Evolutionary conservation across 1,140 invertebrate species (phyloP).

Genomic region (Zaprionus kolodkinae): DNA sequence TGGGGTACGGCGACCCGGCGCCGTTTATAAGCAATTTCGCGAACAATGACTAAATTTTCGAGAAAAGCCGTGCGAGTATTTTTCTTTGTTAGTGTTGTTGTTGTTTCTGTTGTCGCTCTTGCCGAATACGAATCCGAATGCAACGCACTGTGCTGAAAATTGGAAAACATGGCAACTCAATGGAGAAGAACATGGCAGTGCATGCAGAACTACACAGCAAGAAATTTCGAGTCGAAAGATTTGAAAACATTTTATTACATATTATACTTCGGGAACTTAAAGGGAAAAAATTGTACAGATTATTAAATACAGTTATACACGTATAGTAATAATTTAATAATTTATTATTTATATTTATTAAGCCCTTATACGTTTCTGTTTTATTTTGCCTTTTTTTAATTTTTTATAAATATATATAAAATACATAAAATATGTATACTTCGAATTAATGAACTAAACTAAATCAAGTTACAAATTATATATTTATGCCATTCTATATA

Average conservation of each 20-base stretch:
- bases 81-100: slow-evolving; percentile 42
- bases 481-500: background rate
- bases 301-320: too few species aligned
- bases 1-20: slow-evolving; percentile 8
- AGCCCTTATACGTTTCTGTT: too few species aligned
- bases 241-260: too few species aligned
- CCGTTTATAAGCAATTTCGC: slow-evolving; percentile 78
- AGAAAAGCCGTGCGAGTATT: slow-evolving; percentile 56
- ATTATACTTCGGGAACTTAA: too few species aligned
- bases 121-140: slow-evolving; percentile 64
- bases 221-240: background rate
- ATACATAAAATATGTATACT: too few species aligned
- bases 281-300: too few species aligned
- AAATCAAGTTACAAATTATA: too few species aligned
- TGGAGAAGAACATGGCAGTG: slow-evolving; percentile 37
- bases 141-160: slow-evolving; percentile 70
- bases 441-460: too few species aligned
- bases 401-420: too few species aligned
- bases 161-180: slow-evolving; percentile 75
- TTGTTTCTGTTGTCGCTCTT: slow-evolving; percentile 34
- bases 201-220: slow-evolving; percentile 2
- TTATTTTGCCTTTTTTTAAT: too few species aligned
- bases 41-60: slow-evolving; percentile 79
- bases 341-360: too few species aligned
- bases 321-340: too few species aligned